Evolutionary conservation across 1,140 invertebrate genomes (phyloP).

Genomic region (Hyles euphorbiae): DNA sequence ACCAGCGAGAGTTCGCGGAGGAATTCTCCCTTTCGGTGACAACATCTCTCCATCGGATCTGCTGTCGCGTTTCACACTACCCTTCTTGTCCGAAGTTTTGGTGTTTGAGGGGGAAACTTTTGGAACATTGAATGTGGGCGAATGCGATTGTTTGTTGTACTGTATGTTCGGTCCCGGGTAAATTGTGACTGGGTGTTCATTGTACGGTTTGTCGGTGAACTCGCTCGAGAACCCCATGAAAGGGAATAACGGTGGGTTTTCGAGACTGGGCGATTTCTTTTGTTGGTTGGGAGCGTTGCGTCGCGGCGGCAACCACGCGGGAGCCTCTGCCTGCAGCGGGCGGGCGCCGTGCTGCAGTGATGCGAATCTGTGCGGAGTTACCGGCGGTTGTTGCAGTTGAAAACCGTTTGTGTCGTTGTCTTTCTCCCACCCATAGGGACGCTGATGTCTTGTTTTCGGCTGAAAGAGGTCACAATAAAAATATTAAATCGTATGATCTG

Average conservation of each 20-base stretch:
- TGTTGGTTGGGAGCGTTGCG: constrained; percentile 36
- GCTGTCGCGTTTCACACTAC: constrained; percentile 52
- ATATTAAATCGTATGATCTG: background rate
- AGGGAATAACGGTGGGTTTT: constrained; percentile 62
- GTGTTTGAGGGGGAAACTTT: constrained; percentile 57
- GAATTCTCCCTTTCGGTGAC: constrained; percentile 77
- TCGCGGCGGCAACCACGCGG: constrained; percentile 66
- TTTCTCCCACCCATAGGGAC: constrained; percentile 84
- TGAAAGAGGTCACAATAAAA: constrained; percentile 50
- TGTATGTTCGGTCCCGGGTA: constrained; percentile 75
- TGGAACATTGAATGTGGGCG: constrained; percentile 62
- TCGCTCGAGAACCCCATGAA: constrained; percentile 71
- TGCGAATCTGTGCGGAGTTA: constrained; percentile 79
- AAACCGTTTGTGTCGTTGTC: constrained; percentile 67
- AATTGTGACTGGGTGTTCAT: constrained; percentile 79
- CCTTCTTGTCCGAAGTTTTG: constrained; percentile 52
- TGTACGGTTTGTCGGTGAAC: constrained; percentile 74
- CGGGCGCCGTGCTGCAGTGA: constrained; percentile 78
- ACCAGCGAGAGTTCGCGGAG: constrained; percentile 81
- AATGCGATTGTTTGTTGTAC: constrained; percentile 60
- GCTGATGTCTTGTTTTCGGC: constrained; percentile 84
- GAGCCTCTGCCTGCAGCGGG: constrained; percentile 53
- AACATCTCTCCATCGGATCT: constrained; percentile 68
- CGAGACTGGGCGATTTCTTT: constrained; percentile 64
- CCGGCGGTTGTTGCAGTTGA: constrained; percentile 74